Base-by-base conservation (phyloP, 2,113 vertebrate genomes). In the Aegotheles bennettii region DNA sequence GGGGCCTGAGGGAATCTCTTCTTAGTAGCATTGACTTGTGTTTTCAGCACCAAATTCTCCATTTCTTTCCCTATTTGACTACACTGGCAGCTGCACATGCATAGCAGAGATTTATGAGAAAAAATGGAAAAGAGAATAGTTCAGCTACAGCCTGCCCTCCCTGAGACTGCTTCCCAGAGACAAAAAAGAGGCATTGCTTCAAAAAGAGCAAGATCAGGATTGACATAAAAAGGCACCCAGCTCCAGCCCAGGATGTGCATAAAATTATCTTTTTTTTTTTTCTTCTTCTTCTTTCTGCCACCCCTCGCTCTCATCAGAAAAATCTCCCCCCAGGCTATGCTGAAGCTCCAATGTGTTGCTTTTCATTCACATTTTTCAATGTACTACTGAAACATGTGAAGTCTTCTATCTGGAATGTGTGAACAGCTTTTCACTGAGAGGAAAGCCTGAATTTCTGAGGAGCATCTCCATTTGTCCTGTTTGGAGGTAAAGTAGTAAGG, bases 281-380 rank as follows among this genome's bases (percentile, higher is more conserved):
- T 53, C 18, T 54, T 13, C 10, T 35, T 13, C 15, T 51, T 33
- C 24, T 38, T 86, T 42, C 35, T 3, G 0, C 61, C 45, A 26
- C 1, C 21, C 40, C 38, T 87, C 74, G 57, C 87, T 45, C 57
- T 93, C 84, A 29, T 75, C 36, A 73, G 47, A 85, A 74, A 90
- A 82, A 61, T 91, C 71, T 70, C 94, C 91, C 93, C 87, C 63
- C 38, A 31, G 91, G 78, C 87, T 95, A 95, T 97, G 95, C 94
- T 83, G 77, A 91, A 94, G 67, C 74, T 91, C 59, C 42, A 5
- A n/a, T 24, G 19, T 81, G 84, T 90, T 79, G 43, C 87, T 80
- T 88, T 95, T 77, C 93, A 96, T 96, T 96, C 92, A 93, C 75
- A 67, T 21, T 95, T 95, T 95, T 74, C 83, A 29, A 45, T 12